phyloP scores from a whole-genome alignment of 2,113 vertebrate genomes.

The Connochaetes taurinus region DNA sequence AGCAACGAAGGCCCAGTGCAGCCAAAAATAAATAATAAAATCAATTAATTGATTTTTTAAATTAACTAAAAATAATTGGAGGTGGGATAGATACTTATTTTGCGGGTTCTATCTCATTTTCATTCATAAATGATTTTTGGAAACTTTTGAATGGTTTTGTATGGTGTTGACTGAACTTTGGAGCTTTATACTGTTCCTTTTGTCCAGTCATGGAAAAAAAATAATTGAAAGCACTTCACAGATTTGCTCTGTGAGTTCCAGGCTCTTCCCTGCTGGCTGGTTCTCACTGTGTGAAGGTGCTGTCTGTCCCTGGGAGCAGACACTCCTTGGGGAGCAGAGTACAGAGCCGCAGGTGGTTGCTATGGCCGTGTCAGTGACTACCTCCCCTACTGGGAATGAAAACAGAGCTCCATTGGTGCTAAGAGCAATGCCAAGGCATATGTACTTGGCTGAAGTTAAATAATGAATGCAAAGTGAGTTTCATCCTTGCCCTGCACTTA shows the following conservation, averaged over 20 bases:
- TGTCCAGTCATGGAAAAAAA: not conserved
- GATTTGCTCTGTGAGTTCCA: not conserved
- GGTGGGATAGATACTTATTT: not conserved
- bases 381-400: not conserved
- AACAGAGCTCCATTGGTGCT: not conserved
- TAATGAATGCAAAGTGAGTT: not conserved
- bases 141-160: not conserved
- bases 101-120: not conserved
- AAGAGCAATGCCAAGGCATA: not conserved
- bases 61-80: not conserved
- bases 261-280: not conserved
- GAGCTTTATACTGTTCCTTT: not conserved
- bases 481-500: not conserved
- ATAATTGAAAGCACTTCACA: not conserved
- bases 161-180: not conserved
- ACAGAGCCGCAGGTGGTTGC: slow-evolving; percentile 22
- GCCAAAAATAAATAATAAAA: not conserved
- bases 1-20: not conserved
- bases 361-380: slow-evolving; percentile 43
- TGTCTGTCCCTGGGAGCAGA: not conserved
- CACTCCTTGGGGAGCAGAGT: slow-evolving; percentile 22
- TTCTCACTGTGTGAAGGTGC: not conserved
- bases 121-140: not conserved
- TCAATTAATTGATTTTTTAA: not conserved
- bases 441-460: slow-evolving; percentile 19